Base-by-base conservation (phyloP, 2,113 vertebrate species). In the Hucho hucho region DNA sequence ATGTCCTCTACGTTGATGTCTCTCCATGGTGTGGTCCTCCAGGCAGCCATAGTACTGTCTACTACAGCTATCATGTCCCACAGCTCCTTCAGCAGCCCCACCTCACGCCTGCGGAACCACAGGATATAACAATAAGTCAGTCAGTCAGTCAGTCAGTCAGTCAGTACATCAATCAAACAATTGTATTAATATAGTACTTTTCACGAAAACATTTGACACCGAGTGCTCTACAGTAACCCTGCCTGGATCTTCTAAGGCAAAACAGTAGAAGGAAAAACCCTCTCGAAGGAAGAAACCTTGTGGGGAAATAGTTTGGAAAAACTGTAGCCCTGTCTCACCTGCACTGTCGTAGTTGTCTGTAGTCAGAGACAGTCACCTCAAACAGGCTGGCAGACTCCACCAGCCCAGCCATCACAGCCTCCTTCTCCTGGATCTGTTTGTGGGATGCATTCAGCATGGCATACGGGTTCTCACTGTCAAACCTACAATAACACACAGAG, bases 1-100 rank as follows among this genome's bases (percentile, higher is more conserved):
- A 98, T 97, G 80, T 92, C 93, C 68, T 99, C 97, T 82, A 99
- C 95, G 0, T 95, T 87, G 70, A 98, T 95, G 20, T 95, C 89
- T 53, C 79, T 92, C 97, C 97, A 99, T 0, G 20, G 90, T 11
- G 96, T 97, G 20, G 78, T 92, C 84, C 94, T 93, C 97, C 98
- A 99, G 69, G 90, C 91, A 0, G 74, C 80, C 24, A 98, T 93
- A 80, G 92, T 96, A 29, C 90, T 94, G 29, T 91, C 91, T 76
- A 98, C 95, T 56, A 94, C 26, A 0, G 78, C 84, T 68, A 95
- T 92, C 87, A 93, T 93, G 87, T 97, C 96, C 96, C 95, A 97
- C 28, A 97, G 94, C 75, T 95, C 93, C 85, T 96, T 97, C 80
- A 98, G 92, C 47, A 93, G 90, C 67, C 83, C 87, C 7, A 90